Evolutionary conservation across 2,888 invertebrate species (phyloP), one percentile per base, ranked within the genome.

Genomic region (Hirtodrosophila histrioides): DNA sequence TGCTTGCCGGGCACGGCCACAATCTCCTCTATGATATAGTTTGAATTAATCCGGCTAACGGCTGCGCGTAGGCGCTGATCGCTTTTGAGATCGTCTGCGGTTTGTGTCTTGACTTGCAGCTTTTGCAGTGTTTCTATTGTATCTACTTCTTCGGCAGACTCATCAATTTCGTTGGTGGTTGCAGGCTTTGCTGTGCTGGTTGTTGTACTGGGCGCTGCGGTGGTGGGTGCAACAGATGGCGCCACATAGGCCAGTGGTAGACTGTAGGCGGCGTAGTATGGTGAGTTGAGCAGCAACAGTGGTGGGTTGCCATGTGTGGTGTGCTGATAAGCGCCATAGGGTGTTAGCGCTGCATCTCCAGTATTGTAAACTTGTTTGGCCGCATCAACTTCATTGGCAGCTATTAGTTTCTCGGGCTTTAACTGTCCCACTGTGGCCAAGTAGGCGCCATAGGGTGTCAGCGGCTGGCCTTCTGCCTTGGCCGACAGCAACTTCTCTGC

Each of bases 1-100:
- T 81, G 88, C 36, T 77, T 84, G 43, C 89, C 91, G 3, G 92
- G 89, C 45, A 91, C 75, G 0, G 81, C 65, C 4, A 89, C 58
- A 27, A 91, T 89, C 33, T 90, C 88, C 45, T 92, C 91, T 17
- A 92, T 89, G 8, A 89, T 71, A 73, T 89, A 92, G 40, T 88
- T 75, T 0, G 90, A 80, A 71, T 91, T 91, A 10, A 90, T 89
- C 60, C 89, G 67, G 48, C 87, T 81, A 1, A 91, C 82, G 4
- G 91, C 91, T 10, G 82, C 78, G 35, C 89, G 75, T 3, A 91
- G 55, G 5, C 80, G 83, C 2, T 55, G 31, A 75, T 91, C 91
- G 33, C 64, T 86, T 44, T 71, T 78, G 0, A 90, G 67, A 70
- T 86, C 87, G 5, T 53, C 63, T 0, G 33, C 8, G 82, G 85